Evolutionary conservation across 2,888 invertebrate genomes (phyloP).

Genomic region (Parascotia fuliginaria): DNA sequence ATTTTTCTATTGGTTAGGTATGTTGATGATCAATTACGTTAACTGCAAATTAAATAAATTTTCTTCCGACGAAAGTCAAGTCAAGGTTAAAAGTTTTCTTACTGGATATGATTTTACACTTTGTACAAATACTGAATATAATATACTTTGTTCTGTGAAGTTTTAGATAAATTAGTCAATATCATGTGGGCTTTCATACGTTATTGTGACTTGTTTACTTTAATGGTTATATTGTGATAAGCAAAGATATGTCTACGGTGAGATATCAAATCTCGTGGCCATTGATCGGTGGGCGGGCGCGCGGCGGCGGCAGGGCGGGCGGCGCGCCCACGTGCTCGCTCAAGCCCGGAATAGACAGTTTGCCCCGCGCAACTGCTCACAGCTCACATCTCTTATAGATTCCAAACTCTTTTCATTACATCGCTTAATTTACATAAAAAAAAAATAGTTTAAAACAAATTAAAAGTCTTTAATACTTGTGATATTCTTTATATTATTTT

Average conservation of each 20-base stretch:
- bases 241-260: constrained; percentile 30
- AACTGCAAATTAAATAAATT: background rate
- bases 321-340: constrained; percentile 77
- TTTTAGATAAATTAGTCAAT: background rate
- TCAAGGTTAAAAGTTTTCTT: constrained; percentile 4
- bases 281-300: constrained; percentile 76
- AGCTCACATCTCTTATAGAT: constrained; percentile 57
- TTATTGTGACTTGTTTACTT: constrained; percentile 21
- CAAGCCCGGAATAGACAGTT: constrained; percentile 81
- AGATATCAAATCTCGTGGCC: constrained; percentile 75
- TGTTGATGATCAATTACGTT: too few species aligned
- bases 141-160: too few species aligned
- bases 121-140: too few species aligned
- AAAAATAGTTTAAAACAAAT: background rate
- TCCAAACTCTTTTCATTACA: constrained; percentile 31
- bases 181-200: background rate
- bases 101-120: background rate
- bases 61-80: constrained; percentile 2
- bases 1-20: background rate
- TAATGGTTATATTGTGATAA: constrained; percentile 30
- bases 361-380: constrained; percentile 64
- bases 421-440: constrained; percentile 28
- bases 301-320: constrained; percentile 61
- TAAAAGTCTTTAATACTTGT: constrained; percentile 23
- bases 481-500: constrained; percentile 17